Base-by-base conservation (phyloP, 2,888 invertebrate genomes). In the Zygothrica quintamaculata region DNA sequence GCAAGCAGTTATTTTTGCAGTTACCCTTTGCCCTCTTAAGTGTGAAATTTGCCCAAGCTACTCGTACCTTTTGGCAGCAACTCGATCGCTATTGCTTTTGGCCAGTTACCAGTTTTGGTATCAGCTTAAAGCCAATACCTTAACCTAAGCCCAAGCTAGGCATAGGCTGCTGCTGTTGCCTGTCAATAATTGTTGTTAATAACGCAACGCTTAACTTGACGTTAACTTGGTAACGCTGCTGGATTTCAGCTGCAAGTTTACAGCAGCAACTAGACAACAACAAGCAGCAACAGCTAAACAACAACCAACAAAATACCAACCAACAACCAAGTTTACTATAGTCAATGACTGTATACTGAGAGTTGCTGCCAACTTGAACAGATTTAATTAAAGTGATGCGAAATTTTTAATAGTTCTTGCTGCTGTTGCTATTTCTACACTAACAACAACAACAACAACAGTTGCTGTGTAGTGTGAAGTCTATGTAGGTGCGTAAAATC, bases 21-120 rank as follows among this genome's bases (percentile, higher is more conserved):
- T 78, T 87, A 78, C 78, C 88, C 87, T 87, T 82, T 88, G 78
- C 75, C 82, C 84, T 74, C 69, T 80, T 68, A 74, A 87, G 88
- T 87, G 86, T 87, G 87, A 87, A 87, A 88, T 87, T 82, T 73
- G 65, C 57, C 58, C 64, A 67, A 68, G 65, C 29, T 53, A 46
- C 48, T 31, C 34, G 29, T 29, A 29, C 3, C 29, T 29, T 15
- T 18, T 16, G 34, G 15, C 44, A 11, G 43, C 25, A 36, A 13
- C 11, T 13, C 5, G 13, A 37, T 2, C 15, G 8, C 26, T 7
- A 3, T 29, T 2, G 18, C 29, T n/a, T 9, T 29, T 29, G 29
- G 29, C 29, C 29, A 7, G 13, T 18, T 13, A 9, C 39, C 7
- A n/a, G 29, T n/a, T 29, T 4, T 13, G 26, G 25, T 2, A 8